phyloP scores from a whole-genome alignment of 2,888 invertebrate genomes.

The Ischnura elegans region DNA sequence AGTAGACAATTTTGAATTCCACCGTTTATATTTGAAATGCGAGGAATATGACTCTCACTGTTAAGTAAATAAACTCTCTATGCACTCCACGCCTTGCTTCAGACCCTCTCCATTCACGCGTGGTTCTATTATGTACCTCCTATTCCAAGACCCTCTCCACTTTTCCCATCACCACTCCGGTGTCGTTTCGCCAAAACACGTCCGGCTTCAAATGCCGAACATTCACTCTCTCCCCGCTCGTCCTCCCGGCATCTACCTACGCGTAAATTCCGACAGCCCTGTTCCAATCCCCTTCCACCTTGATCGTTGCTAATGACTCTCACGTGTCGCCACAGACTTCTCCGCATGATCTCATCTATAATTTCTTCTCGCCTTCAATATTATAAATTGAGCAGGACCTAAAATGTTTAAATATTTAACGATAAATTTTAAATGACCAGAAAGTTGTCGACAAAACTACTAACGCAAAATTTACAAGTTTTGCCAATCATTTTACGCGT shows the following conservation, averaged over 20 bases:
- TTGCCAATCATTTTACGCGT: no score
- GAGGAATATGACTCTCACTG: no score
- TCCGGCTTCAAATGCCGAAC: background rate
- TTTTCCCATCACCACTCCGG: background rate
- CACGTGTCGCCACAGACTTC: background rate
- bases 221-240: background rate
- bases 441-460: no score
- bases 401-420: no score
- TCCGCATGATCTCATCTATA: no score
- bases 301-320: background rate
- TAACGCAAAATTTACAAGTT: no score
- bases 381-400: no score
- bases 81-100: background rate
- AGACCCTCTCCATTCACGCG: background rate
- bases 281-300: background rate
- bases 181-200: background rate
- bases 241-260: background rate
- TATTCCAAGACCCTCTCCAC: background rate
- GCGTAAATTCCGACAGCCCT: background rate
- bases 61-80: no score
- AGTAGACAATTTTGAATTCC: no score
- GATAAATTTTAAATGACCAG: no score
- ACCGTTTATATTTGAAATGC: no score
- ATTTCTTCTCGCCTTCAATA: no score
- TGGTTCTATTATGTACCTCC: background rate